Evolutionary conservation across 2,888 invertebrate species (phyloP), one percentile per base, ranked within the genome.

Genomic region (Pachymerium ferrugineum): DNA sequence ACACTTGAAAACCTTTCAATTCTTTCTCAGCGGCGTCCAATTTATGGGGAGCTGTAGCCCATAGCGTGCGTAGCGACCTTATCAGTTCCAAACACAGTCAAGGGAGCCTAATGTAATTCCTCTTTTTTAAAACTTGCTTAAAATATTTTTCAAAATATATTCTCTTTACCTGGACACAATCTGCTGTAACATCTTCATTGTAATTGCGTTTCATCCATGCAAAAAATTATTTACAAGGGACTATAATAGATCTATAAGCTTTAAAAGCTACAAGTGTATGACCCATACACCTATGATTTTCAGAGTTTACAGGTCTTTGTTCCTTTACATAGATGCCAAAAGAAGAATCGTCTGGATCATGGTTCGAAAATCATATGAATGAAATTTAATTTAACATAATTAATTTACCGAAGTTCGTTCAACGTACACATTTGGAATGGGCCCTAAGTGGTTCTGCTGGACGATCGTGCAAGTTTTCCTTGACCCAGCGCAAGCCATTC

Each of bases 61-160:
- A 99, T 85, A 38, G 99, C 98, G 33, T 16, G 98, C 99, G 86
- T 99, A 99, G 79, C 97, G 90, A 70, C 99, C 99, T 81, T n/a
- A n/a, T 95, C 97, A 78, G 97, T 84, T 69, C 99, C 97, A 84
- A 95, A 97, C 73, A 98, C 87, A 85, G 95, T 93, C 73, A 96
- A 82, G 76, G 97, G 96, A 73, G 96, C 87, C 82, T 83, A 78
- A n/a, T 74, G 70, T 47, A 73, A 47, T n/a, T 22, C 67, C 22
- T n/a, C n/a, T n/a, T n/a, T n/a, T n/a, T n/a, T n/a, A n/a, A n/a
- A n/a, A n/a, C n/a, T n/a, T 62, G 25, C 28, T 14, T 10, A 28
- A 54, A n/a, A 67, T 14, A 33, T 28, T 3, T 4, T 30, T 25
- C 29, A 25, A 29, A 29, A 25, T 54, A 16, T 73, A 33, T 16